phyloP scores from a whole-genome alignment of 1,140 invertebrate genomes.

The Limonius californicus region DNA sequence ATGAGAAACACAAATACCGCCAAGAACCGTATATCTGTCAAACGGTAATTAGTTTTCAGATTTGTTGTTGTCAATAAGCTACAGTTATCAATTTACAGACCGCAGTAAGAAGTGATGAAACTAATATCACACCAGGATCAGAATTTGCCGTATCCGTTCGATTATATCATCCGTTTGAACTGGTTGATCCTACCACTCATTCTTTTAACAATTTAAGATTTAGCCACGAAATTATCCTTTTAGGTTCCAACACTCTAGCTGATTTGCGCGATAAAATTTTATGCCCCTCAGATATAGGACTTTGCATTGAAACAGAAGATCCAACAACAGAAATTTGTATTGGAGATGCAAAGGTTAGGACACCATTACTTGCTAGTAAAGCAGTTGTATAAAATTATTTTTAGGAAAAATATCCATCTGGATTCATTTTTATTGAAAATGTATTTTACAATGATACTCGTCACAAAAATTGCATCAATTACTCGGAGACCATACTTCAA shows the following conservation, averaged over 20 bases:
- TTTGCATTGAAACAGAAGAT: background rate
- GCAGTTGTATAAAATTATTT: background rate
- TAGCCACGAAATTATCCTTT: background rate
- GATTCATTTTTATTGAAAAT: conserved; percentile 1
- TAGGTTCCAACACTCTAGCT: background rate
- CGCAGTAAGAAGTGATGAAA: too few species aligned
- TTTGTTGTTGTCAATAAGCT: too few species aligned
- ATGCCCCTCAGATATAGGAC: background rate
- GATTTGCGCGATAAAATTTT: background rate
- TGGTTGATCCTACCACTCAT: too few species aligned
- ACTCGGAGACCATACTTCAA: background rate
- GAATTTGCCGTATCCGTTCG: background rate
- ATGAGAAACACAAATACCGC: too few species aligned
- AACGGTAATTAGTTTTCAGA: too few species aligned
- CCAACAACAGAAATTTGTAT: too few species aligned
- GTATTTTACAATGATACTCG: conserved; percentile 9
- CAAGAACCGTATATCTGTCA: too few species aligned
- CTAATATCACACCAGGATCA: too few species aligned
- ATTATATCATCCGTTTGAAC: background rate
- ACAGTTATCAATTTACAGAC: too few species aligned
- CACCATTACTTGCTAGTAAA: too few species aligned
- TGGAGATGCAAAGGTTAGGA: too few species aligned
- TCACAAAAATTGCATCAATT: background rate
- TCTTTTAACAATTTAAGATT: background rate
- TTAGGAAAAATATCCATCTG: background rate